These are phyloP conservation scores for Bembecia ichneumoniformis DNA, from an alignment of 2,888 invertebrate species.

Conservation along the genomic window DNA sequence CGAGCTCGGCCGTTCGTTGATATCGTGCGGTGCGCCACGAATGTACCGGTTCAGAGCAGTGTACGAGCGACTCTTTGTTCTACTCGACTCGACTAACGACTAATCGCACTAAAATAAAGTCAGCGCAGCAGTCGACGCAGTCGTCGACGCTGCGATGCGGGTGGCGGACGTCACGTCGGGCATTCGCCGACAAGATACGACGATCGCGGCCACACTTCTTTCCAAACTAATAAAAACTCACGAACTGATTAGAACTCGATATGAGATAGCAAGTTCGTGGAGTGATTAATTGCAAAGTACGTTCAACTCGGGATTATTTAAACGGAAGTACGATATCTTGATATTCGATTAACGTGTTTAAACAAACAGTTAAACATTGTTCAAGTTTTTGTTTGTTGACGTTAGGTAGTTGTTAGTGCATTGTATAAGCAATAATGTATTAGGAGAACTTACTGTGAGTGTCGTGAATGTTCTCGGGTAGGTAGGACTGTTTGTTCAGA, in stretches of 20 bases:
- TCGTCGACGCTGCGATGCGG: constrained; percentile 57
- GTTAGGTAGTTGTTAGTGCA: constrained; percentile 24
- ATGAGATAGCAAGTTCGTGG: constrained; percentile 53
- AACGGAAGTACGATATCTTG: constrained; percentile 44
- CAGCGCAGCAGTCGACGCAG: constrained; percentile 36
- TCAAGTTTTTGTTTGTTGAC: constrained; percentile 54
- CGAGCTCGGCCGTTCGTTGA: constrained; percentile 25
- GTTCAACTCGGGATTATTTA: constrained; percentile 35
- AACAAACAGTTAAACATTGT: constrained; percentile 59
- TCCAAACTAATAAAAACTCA: constrained; percentile 57
- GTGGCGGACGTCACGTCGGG: constrained; percentile 45
- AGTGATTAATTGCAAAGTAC: constrained; percentile 55
- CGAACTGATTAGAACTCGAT: constrained; percentile 57
- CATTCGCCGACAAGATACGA: constrained; percentile 34
- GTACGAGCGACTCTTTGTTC: background rate
- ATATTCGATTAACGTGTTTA: constrained; percentile 44
- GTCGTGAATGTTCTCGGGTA: constrained; percentile 34
- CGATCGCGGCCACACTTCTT: constrained; percentile 54
- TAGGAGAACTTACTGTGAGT: background rate
- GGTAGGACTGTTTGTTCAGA: constrained; percentile 22
- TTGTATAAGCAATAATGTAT: constrained; percentile 18
- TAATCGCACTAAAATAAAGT: too few species aligned
- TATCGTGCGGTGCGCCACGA: constrained; percentile 16
- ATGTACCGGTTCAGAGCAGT: constrained; percentile 30
- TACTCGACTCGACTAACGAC: too few species aligned